Percentiles rank a stretch among this genome's conserved stretches.
phyloP scores from a whole-genome alignment of 1,140 invertebrate genomes.

The Papilio polyxenes region DNA sequence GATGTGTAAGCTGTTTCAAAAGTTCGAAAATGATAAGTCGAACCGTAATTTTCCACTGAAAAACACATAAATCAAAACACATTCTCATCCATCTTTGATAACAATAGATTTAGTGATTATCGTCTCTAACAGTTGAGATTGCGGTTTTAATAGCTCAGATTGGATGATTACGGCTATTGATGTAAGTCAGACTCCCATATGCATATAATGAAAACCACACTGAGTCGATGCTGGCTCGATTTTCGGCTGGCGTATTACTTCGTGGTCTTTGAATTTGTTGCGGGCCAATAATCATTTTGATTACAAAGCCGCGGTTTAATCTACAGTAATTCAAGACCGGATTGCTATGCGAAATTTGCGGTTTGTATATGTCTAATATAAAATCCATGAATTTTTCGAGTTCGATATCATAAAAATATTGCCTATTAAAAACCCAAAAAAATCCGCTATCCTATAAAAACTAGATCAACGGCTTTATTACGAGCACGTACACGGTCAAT shows the following conservation, averaged over 20 bases:
- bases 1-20: too few species aligned
- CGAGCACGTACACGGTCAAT: neutral
- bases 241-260: conserved; percentile 1
- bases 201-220: neutral
- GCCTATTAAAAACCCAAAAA: neutral
- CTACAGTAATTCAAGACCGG: neutral
- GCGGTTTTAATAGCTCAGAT: too few species aligned
- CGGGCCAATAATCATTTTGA: conserved; percentile 11
- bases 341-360: neutral
- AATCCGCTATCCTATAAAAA: neutral
- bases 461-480: neutral
- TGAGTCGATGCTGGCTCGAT: neutral
- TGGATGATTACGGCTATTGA: neutral
- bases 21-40: too few species aligned
- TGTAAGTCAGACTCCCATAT: neutral
- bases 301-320: conserved; percentile 15
- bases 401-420: neutral
- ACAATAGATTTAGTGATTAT: too few species aligned
- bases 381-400: too few species aligned
- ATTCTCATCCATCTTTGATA: too few species aligned
- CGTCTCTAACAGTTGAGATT: too few species aligned
- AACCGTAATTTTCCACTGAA: too few species aligned
- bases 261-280: conserved; percentile 8
- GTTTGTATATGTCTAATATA: neutral
- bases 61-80: too few species aligned